Base-by-base conservation (phyloP, 1,140 invertebrate genomes). In the Drosophila mojavensis region DNA sequence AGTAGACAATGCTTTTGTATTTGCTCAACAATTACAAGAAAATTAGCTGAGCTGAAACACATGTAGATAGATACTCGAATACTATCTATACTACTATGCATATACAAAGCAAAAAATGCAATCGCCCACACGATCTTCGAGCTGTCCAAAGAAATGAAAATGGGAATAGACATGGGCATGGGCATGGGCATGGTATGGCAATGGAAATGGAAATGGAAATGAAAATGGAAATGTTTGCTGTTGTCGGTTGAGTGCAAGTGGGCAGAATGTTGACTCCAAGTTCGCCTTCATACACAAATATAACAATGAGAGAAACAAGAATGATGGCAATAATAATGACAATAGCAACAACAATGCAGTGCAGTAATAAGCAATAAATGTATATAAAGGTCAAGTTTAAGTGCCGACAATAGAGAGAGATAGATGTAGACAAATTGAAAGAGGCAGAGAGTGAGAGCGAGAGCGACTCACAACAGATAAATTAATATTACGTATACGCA, bases 341-440 rank as follows among this genome's bases (percentile, higher is more conserved):
- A 78, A 69, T 63, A 72, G 61, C 62, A 66, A 79, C n/a, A 41
- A 58, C 69, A 81, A 78, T 64, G 60, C 60, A 55, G 41, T 86
- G 71, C 72, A 88, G 66, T 79, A 86, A 86, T 79, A 79, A 86
- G 76, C 69, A 83, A 83, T 79, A 88, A 77, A 83, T 67, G 83
- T 41, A 86, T 71, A 88, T 88, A 86, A 82, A 86, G 83, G 83
- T 86, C 83, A 86, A 86, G 83, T 82, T 86, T 79, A 86, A 86
- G 83, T 79, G 83, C 81, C 51, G 48, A 53, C 62, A 33, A 61
- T 74, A 61, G 43, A 67, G 17, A 50, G 50, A 68, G 15, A 61
- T 15, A 63, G 51, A 74, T 9, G 53, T 24, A 50, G 15, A 48
- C n/a, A 17, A 5, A 4, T 10, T 5, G 6, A 17, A 13, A 28